Evolutionary conservation across 2,888 invertebrate species (phyloP).

Genomic region (Cylloceria caligata): DNA sequence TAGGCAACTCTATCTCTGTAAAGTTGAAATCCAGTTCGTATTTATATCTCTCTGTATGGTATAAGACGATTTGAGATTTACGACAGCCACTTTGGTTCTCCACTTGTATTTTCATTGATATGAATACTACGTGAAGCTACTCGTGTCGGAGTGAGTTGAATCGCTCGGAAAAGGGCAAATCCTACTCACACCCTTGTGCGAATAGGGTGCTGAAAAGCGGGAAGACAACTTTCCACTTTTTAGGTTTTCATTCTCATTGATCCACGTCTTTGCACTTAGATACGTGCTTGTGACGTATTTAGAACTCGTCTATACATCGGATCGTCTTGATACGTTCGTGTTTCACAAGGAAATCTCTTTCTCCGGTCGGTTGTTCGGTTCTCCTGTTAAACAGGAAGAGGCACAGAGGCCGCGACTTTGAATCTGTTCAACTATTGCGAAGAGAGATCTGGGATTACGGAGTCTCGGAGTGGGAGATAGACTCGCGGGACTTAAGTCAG

Average conservation of each 20-base stretch:
- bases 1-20: neutral
- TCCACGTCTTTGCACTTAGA: constrained; percentile 1
- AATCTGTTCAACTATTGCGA: constrained; percentile 66
- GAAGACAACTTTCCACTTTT: constrained; percentile 15
- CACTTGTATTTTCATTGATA: constrained; percentile 37
- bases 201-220: neutral
- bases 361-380: neutral
- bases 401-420: constrained; percentile 11
- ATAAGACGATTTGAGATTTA: constrained; percentile 39
- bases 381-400: constrained; percentile 27
- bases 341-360: constrained; percentile 10
- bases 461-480: constrained; percentile 82
- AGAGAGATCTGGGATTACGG: constrained; percentile 83
- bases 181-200: constrained; percentile 1
- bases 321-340: neutral
- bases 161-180: neutral
- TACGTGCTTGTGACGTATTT: neutral
- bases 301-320: constrained; percentile 1
- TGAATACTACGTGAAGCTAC: constrained; percentile 33
- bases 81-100: constrained; percentile 16
- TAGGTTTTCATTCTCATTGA: constrained; percentile 7
- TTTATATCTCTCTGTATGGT: constrained; percentile 6
- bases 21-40: neutral
- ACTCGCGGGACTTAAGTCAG: constrained; percentile 84
- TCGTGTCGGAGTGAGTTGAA: neutral